Evolutionary conservation across 2,113 vertebrate species (phyloP), one percentile per base, ranked within the genome.

Genomic region (Phrynocephalus versicolor): DNA sequence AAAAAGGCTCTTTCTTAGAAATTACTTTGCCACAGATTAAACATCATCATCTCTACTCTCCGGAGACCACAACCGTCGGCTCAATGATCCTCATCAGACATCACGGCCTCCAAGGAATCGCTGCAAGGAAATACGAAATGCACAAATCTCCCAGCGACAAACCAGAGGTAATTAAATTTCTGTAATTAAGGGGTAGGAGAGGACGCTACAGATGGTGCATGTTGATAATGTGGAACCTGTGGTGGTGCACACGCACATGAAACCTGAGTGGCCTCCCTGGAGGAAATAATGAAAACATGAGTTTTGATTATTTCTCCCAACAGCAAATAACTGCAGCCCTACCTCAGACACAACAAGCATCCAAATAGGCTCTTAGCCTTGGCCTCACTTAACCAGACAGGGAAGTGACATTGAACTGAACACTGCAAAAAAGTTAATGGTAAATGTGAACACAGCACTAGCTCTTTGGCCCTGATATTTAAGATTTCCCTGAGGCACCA

Each of bases 401-500:
- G 55, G 78, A 86, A 65, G 39, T 51, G 39, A 64, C 39, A 64
- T 5, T 80, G 77, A 84, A 78, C 35, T 19, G 64, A 81, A 81
- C 41, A 73, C 16, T 74, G 39, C 69, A 81, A 74, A 35, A 55
- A 86, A 81, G 58, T 19, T 64, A 69, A 80, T 7, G 39, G 84
- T 62, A 80, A 86, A 85, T 37, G 70, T 67, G 78, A 81, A 74
- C 2, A 80, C 2, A 80, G 58, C 82, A 33, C 57, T 64, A 65
- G 70, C 58, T 81, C 70, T 65, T 57, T 81, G 51, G 39, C 70
- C n/a, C 70, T 81, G 58, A 73, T 74, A 67, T 73, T 86, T 86
- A 86, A 86, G 60, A 74, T 81, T 65, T 74, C 55, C 70, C 71
- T 35, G 21, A 81, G 78, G 84, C 84, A 65, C 9, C 14, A 80